phyloP scores from a whole-genome alignment of 2,113 vertebrate species.

The Scomber scombrus region DNA sequence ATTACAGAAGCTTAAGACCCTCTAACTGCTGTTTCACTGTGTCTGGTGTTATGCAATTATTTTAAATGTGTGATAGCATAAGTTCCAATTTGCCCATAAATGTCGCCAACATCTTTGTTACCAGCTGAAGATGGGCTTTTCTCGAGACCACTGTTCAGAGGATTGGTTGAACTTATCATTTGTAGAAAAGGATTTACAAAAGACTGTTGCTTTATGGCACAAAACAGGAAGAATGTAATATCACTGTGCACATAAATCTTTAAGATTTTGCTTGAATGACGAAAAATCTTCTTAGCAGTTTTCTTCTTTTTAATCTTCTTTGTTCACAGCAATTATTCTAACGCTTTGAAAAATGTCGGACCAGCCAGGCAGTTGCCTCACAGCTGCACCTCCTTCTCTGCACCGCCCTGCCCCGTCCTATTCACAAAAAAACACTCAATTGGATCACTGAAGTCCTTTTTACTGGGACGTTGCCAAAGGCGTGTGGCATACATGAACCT shows the following conservation, averaged over 20 bases:
- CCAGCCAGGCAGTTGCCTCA: conserved; percentile 50
- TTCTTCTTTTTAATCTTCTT: conserved; percentile 1
- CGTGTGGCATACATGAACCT: not conserved
- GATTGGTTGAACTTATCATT: not conserved
- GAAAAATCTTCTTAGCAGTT: not conserved
- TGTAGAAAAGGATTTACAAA: not conserved
- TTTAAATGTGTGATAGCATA: not conserved
- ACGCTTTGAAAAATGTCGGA: conserved; percentile 9
- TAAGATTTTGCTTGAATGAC: not conserved
- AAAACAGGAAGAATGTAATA: not conserved
- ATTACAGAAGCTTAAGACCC: too few species aligned
- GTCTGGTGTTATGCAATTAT: not conserved
- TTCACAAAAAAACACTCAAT: conserved; percentile 1
- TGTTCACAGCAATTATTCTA: conserved; percentile 24
- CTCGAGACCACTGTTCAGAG: not conserved
- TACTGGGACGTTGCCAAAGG: conserved; percentile 18
- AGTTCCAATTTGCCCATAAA: not conserved
- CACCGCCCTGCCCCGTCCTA: conserved; percentile 11
- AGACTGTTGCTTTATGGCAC: not conserved
- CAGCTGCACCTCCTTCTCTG: conserved; percentile 67
- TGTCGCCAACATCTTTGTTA: not conserved
- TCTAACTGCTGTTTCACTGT: too few species aligned
- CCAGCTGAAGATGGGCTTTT: not conserved
- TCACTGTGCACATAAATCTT: not conserved
- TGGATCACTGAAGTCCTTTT: conserved; percentile 8